Base-by-base conservation (phyloP, 2,888 invertebrate genomes). In the Macrosoma leucophasiata region DNA sequence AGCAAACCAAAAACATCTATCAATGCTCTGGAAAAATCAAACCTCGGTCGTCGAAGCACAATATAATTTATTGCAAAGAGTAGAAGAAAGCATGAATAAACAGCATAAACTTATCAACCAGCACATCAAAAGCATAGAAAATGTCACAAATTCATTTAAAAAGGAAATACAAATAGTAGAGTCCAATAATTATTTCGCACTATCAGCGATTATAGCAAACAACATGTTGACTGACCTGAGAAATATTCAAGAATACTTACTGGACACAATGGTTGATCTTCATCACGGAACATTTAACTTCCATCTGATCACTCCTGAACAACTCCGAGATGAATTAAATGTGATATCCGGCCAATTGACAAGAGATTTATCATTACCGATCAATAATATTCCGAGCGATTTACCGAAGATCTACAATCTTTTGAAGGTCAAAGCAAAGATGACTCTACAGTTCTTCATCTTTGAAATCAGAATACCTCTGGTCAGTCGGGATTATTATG, bases 11-110 rank as follows among this genome's bases (percentile, higher is more conserved):
- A 19, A 25, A 7, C 36, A 38, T 23, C 21, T 39, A 13, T 4
- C 10, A 2, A 6, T 14, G 14, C 8, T 41, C 5, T 44, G 38
- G 44, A 36, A 28, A 24, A 41, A 44, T 27, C 47, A 48, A 27
- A 48, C 47, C 3, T 42, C 47, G 0, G 14, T 48, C 4, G 31
- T 47, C n/a, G 44, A 47, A 21, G 25, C 44, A 0, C 41, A 48
- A 11, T 39, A 37, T 14, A 48, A 43, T 19, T 8, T 45, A 8
- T 3, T 46, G 2, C 36, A 35, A 32, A 13, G 41, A 15, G 34
- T 26, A 1, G 36, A 45, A 21, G 21, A 21, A 6, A 21, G 10
- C 2, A 21, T 21, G 21, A 21, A 11, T 11, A 21, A 21, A 11
- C 21, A 21, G 6, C 21, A 21, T 11, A 11, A 21, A 9, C 10